Evolutionary conservation across 1,140 invertebrate species (phyloP).

Genomic region (Xylocopa sonorina): DNA sequence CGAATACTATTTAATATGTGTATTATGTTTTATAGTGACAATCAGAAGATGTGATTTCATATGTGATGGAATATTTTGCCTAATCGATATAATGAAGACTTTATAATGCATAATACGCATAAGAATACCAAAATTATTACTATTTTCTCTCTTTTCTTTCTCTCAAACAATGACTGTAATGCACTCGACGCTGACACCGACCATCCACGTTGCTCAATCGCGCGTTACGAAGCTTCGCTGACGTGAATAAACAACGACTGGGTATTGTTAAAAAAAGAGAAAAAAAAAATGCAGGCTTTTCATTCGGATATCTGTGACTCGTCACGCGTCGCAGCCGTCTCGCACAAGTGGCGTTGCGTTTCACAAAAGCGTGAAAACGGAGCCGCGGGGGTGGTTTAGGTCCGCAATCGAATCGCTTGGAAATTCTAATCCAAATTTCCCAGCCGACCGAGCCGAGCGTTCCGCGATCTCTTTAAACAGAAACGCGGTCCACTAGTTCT

Average conservation of each 20-base stretch:
- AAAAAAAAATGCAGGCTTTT: conserved; percentile 39
- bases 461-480: conserved; percentile 15
- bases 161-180: background rate
- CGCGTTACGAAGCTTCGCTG: background rate
- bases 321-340: conserved; percentile 40
- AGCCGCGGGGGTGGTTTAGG: background rate
- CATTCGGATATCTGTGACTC: conserved; percentile 52
- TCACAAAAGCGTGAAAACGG: conserved; percentile 39
- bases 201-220: too few relatives aligned
- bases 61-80: too few relatives aligned
- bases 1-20: too few relatives aligned
- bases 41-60: too few relatives aligned
- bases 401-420: conserved; percentile 23
- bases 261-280: conserved; percentile 26
- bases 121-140: too few relatives aligned
- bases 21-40: too few relatives aligned
- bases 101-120: too few relatives aligned
- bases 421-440: conserved; percentile 30
- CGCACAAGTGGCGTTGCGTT: conserved; percentile 24
- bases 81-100: too few relatives aligned
- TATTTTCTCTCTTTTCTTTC: background rate
- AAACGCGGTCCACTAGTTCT: conserved; percentile 18
- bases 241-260: background rate
- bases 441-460: background rate
- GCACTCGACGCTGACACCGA: background rate